Percentiles rank a stretch among this genome's conserved stretches.
Conservation (phyloP, 2,113 vertebrate species). For the Phalacrocorax carbo region DNA sequence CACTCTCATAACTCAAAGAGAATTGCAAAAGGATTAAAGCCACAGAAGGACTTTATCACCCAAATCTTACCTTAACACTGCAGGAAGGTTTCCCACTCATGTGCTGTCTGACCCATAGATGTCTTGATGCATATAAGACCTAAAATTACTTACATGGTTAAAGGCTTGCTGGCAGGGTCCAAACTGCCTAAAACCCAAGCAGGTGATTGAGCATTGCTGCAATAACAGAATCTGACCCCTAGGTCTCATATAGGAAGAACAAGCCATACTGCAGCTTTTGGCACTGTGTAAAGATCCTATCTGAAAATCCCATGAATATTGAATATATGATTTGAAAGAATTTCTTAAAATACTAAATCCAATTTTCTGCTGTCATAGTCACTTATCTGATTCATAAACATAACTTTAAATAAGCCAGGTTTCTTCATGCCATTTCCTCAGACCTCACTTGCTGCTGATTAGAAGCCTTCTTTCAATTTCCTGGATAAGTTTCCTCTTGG, state of each 20-base stretch:
- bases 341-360: background rate
- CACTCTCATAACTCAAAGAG: background rate
- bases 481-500: background rate
- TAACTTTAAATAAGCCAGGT: background rate
- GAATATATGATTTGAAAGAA: background rate
- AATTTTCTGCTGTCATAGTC: background rate
- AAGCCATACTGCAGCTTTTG: background rate
- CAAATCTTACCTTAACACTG: background rate
- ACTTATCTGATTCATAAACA: background rate
- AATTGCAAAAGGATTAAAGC: constrained; percentile 20
- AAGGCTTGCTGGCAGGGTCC: background rate
- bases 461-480: background rate
- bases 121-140: background rate
- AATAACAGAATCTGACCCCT: background rate
- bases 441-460: background rate
- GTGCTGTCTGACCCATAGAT: background rate
- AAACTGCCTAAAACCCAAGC: background rate
- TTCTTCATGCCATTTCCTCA: background rate
- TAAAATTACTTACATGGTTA: background rate
- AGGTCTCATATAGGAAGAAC: background rate
- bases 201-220: background rate
- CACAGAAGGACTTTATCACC: background rate
- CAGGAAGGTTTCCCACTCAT: background rate
- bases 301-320: background rate
- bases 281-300: background rate